Evolutionary conservation across 2,888 invertebrate species (phyloP), one percentile per base, ranked within the genome.

Genomic region (Agelastica alni): DNA sequence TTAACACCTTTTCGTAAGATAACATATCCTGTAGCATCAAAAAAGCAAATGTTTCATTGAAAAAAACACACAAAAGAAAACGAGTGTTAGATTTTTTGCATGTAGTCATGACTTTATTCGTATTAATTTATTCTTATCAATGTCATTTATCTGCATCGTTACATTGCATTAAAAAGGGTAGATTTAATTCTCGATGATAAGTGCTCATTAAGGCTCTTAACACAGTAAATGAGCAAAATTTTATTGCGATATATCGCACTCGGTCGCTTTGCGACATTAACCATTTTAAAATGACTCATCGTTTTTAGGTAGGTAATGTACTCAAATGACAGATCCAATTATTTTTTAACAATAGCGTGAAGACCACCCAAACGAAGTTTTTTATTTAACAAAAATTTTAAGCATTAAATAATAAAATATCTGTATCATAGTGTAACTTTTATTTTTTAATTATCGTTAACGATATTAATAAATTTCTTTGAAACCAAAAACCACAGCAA

Each of bases 181-280:
- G 49, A 49, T 37, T 41, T 41, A 41, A 49, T 42, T 49, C 18
- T 20, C 6, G 37, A 42, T 41, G 49, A 49, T 49, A 49, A 32
- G 18, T 20, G 20, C 32, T 49, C 41, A 49, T 49, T 49, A 47
- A 14, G 10, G 41, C 22, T 32, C 47, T 39, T 32, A 41, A 49
- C 31, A 20, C 20, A 49, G n/a, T 31, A 49, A 41, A 49, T 34
- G 49, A 49, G 16, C 13, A 17, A 18, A 41, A 49, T 41, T 49
- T 49, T 32, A 42, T 49, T 18, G 32, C 49, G 32, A 31, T 20
- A 41, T 37, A 39, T 48, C 39, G 31, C 28, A 39, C 28, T 39
- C 39, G 30, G 39, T 13, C 17, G 45, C 14, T 30, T 31, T 20
- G 20, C 31, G 17, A 10, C 31, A 18, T 48, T 39, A 39, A 39